Evolutionary conservation across 2,888 invertebrate genomes (phyloP), one percentile per base, ranked within the genome.

Genomic region (Ophioninae sp.): DNA sequence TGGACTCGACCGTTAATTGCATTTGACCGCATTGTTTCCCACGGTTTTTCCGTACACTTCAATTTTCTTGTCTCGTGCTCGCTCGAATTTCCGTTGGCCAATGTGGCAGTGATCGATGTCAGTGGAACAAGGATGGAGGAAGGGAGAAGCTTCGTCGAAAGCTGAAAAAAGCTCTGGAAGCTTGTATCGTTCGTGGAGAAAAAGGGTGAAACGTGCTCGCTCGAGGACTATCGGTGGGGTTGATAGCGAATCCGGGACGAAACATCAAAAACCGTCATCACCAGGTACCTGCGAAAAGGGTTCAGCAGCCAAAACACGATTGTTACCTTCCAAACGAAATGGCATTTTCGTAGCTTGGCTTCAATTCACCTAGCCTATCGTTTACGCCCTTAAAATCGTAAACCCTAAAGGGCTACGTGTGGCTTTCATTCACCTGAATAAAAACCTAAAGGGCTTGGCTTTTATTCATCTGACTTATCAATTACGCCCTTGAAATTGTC

Each of bases 281-380:
- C 69, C 84, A 79, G 83, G 80, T 75, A 78, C 78, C 86, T 83
- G 84, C 84, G 81, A 85, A 83, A 84, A 81, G 79, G 76, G 51
- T 67, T 59, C 22, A 44, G 17, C 63, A 20, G 30, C 44, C 23
- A 44, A 39, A 67, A 22, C 37, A n/a, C 59, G 20, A 67, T 20
- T 41, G 20, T 39, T 10, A 30, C 30, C 30, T 0, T 41, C 8
- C 65, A 20, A 41, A 30, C 65, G 22, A 67, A 67, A 41, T 6
- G 65, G 65, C 41, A 0, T 5, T 41, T 41, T 22, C 51, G 17
- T 51, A 51, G 51, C 17, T 13, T 10, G 51, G 17, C 51, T 3
- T 51, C 13, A 6, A 10, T 10, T 17, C 5, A 10, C 51, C 17
- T 13, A 51, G 9, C 51, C 7, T 13, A 6, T 23, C 20, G 13